Evolutionary conservation across 2,113 vertebrate genomes (phyloP), one percentile per base, ranked within the genome.

Genomic region (Phylloscopus trochilus): DNA sequence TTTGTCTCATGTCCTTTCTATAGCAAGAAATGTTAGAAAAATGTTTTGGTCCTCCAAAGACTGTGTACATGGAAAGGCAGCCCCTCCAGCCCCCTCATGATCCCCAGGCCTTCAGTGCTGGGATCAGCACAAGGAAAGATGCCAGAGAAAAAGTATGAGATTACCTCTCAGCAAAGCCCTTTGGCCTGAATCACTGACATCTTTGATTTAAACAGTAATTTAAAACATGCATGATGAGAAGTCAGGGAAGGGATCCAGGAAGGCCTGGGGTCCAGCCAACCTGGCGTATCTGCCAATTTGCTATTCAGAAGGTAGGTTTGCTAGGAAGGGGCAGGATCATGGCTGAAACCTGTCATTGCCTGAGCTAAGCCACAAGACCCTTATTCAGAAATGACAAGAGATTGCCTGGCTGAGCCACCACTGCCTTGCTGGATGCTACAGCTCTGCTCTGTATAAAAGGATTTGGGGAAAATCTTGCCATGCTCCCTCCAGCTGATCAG

Each of bases 151-250:
- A 91, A 95, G 81, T 89, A 95, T 83, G 95, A 96, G 93, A 90
- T 92, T 95, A 92, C 95, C 94, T 96, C 90, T 95, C 84, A 94
- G 94, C 90, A 95, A 93, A 96, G 86, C 93, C 91, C 84, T 96
- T 97, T 97, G 96, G 94, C 93, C 94, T 91, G 93, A 91, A 95
- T 97, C 94, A 91, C 96, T 95, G 93, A 96, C 93, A 95, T 95
- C 94, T 95, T 94, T 96, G 94, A 96, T 94, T 97, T 95, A 95
- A 95, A 80, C 94, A 91, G 96, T 96, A 96, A 97, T 95, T 95
- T 97, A 95, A 96, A 97, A 97, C 96, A 96, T 0, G 51, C 92
- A 95, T 95, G 94, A 96, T 96, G 96, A 95, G 96, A 96, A 95
- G 81, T 95, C 89, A 93, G 91, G 96, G 94, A 96, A 95, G 39